phyloP scores from a whole-genome alignment of 2,797 vertebrate species.

The Helicolenus hilgendorfi region DNA sequence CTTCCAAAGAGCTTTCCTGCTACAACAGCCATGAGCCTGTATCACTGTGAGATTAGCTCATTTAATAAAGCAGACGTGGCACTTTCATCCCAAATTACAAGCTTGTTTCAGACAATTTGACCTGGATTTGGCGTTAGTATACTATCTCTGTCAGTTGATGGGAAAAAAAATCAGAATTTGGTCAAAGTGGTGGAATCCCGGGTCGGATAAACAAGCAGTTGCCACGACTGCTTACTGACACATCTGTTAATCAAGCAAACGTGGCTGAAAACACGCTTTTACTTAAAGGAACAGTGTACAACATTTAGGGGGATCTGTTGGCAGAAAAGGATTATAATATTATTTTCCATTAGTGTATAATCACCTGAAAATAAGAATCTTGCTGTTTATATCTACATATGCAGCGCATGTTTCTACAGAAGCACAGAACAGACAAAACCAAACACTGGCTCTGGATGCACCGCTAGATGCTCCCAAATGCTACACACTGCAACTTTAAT shows the following conservation, averaged over 20 bases:
- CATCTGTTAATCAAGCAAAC: not conserved
- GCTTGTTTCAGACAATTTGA: not conserved
- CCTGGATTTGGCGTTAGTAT: not conserved
- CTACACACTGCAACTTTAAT: not conserved
- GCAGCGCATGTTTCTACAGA: too few relatives aligned
- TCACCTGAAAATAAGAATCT: too few relatives aligned
- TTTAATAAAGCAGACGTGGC: not conserved
- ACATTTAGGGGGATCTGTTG: too few relatives aligned
- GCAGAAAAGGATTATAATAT: too few relatives aligned
- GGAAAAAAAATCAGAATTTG: not conserved
- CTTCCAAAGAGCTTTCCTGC: not conserved
- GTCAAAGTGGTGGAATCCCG: not conserved
- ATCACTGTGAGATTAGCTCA: not conserved
- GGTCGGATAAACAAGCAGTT: not conserved
- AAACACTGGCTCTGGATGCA: too few relatives aligned
- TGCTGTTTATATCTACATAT: too few relatives aligned
- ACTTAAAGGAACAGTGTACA: not conserved
- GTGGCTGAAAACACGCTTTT: not conserved
- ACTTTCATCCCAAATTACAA: not conserved
- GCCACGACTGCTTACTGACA: not conserved
- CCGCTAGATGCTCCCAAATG: fast-evolving
- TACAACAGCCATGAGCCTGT: not conserved
- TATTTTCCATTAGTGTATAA: too few relatives aligned
- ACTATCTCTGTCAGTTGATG: not conserved
- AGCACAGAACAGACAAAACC: too few relatives aligned